Percentiles rank a stretch among this genome's conserved stretches.
These are phyloP conservation scores for Anabacerthia variegaticeps DNA, from an alignment of 2,797 vertebrate species.

Conservation along the genomic window DNA sequence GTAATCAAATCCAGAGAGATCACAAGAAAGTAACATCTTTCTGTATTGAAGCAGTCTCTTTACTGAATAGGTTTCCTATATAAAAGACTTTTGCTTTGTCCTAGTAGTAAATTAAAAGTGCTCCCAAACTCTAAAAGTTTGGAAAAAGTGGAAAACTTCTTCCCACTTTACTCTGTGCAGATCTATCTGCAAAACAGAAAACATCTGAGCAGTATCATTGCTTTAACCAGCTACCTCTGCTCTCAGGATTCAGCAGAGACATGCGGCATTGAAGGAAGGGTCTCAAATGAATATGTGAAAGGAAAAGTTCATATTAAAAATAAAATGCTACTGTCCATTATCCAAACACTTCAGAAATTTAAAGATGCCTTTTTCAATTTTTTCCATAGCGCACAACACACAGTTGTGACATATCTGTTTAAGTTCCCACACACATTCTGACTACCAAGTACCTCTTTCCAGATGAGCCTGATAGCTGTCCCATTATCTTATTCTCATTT, in stretches of 20 bases:
- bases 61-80: neutral
- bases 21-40: neutral
- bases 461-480: neutral
- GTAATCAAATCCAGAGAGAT: neutral
- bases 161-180: neutral
- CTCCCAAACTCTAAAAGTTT: neutral
- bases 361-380: neutral
- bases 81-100: neutral
- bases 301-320: neutral
- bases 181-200: neutral
- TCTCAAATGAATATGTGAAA: neutral
- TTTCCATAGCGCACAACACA: neutral
- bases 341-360: neutral
- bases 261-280: neutral
- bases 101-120: neutral
- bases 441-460: neutral
- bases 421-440: neutral
- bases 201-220: neutral
- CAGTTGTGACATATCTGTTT: neutral
- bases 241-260: neutral
- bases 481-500: neutral
- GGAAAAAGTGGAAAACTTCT: neutral
- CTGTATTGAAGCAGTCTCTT: neutral
- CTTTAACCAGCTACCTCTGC: neutral
- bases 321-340: neutral